Percentiles rank a stretch among this genome's conserved stretches.
phyloP scores from a whole-genome alignment of 2,888 invertebrate species.

The Drosophila stalkeri region DNA sequence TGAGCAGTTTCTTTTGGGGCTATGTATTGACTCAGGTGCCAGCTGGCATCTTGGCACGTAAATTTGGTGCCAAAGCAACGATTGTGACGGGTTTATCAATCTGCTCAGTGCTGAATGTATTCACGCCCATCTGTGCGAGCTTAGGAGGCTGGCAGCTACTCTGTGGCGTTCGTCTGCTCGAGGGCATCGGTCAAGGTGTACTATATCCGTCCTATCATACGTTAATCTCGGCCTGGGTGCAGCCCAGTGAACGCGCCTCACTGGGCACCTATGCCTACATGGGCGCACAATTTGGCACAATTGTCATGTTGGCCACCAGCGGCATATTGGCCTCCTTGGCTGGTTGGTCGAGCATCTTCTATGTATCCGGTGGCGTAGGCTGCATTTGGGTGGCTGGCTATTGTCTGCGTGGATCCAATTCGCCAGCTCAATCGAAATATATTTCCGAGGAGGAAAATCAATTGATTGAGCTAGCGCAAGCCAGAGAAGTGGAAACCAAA shows the following conservation, averaged over 20 bases:
- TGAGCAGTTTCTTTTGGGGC: slow-evolving; percentile 90
- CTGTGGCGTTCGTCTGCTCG: slow-evolving; percentile 88
- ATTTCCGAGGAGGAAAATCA: slow-evolving; percentile 88
- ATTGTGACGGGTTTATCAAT: slow-evolving; percentile 86
- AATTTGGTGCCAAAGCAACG: slow-evolving; percentile 89
- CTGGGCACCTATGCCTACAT: slow-evolving; percentile 87
- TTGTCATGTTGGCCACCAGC: slow-evolving; percentile 89
- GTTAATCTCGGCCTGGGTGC: slow-evolving; percentile 91
- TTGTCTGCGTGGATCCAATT: slow-evolving; percentile 87
- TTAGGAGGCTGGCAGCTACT: slow-evolving; percentile 88
- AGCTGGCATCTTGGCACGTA: slow-evolving; percentile 89
- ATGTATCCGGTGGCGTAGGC: slow-evolving; percentile 87
- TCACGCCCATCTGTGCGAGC: slow-evolving; percentile 89
- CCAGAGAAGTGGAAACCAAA: slow-evolving; percentile 57
- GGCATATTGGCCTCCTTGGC: slow-evolving; percentile 88
- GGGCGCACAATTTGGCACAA: slow-evolving; percentile 89
- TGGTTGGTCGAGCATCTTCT: slow-evolving; percentile 90
- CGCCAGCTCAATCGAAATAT: slow-evolving; percentile 87
- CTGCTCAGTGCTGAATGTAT: slow-evolving; percentile 88
- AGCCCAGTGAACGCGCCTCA: slow-evolving; percentile 87
- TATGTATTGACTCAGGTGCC: slow-evolving; percentile 88
- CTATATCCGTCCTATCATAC: slow-evolving; percentile 90
- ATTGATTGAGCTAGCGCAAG: slow-evolving; percentile 88
- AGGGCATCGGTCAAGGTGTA: slow-evolving; percentile 91
- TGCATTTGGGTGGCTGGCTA: slow-evolving; percentile 87